Evolutionary conservation across 2,113 vertebrate genomes (phyloP), one percentile per base, ranked within the genome.

Genomic region (Ornithorhynchus anatinus): DNA sequence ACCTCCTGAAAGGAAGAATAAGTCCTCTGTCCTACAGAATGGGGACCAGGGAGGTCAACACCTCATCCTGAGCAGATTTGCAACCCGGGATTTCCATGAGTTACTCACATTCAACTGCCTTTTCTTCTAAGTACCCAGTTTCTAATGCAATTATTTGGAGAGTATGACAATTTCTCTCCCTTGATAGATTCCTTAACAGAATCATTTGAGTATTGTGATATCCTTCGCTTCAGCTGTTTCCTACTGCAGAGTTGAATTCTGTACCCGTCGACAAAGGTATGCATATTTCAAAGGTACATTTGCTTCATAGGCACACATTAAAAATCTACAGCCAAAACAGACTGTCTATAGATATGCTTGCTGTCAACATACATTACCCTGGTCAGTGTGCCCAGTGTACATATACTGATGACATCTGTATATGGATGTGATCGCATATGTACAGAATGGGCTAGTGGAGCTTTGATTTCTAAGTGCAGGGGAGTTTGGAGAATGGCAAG

Each of bases 341-440:
- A 52, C n/a, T n/a, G 31, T 8, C 8, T n/a, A 16, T 32, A 42
- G 33, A 8, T 19, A 3, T 1, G 20, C 16, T 42, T 29, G 9
- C 3, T 0, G 1, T 16, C 27, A 4, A n/a, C 62, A 35, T 51
- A 2, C 0, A 0, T 7, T 7, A 43, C 22, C 1, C 8, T 1
- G 4, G 20, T 27, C 25, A 50, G 19, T 2, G 15, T 29, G 31
- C 25, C 14, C 25, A n/a, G 37, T 3, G 25, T 39, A 42, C 22
- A 0, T 1, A n/a, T n/a, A n/a, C n/a, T n/a, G n/a, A n/a, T n/a
- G n/a, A n/a, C n/a, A n/a, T n/a, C n/a, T n/a, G n/a, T n/a, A n/a
- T n/a, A n/a, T n/a, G 35, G 6, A n/a, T n/a, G 31, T 20, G 29
- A 51, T 33, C 0, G 13, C 6, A 2, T 31, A 5, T 1, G 3